Base-by-base conservation (phyloP, 1,140 invertebrate genomes). In the Venturia canescens region DNA sequence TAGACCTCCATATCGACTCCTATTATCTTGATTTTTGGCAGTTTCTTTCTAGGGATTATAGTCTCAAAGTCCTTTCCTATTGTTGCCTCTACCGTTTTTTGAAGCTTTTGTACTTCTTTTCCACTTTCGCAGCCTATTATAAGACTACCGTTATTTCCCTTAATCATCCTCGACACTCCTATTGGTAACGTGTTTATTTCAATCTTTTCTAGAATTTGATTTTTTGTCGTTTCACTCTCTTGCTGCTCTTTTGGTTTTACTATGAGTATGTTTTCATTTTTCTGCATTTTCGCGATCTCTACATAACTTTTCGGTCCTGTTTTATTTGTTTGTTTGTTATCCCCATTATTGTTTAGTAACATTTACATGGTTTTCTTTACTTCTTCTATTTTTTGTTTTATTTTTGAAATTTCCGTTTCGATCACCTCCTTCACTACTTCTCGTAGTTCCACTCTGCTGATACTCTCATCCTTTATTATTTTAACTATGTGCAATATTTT, bases 91-190 rank as follows among this genome's bases (percentile, higher is more conserved):
- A 75, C 72, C n/a, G 34, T 21, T 23, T 34, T 75, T 48, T 50
- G 50, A 6, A 75, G 50, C 29, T 50, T 50, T 6, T 44, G 3
- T 26, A 75, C 16, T 26, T 75, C 72, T 26, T 50, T 21, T n/a
- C 48, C 48, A 21, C 34, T 75, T 5, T 75, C 72, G 26, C 72
- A 75, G 50, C 72, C 72, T 34, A 75, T 75, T 48, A 75, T 75
- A 16, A 75, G 13, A 6, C 2, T 44, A 3, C 72, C 72, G 4
- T 75, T 75, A n/a, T 75, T 75, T 15, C 72, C 72, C 23, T 75
- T 75, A 7, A 18, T 75, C 1, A 75, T 1, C 3, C 48, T 75
- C 26, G 72, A 75, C 6, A 75, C 72, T 48, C 72, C 72, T 27
- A 75, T 29, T 16, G 72, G 72, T 6, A 75, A 7, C 21, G 72